Percentiles rank a stretch among this genome's conserved stretches.
These are phyloP conservation scores for Pristionchus mayeri DNA, from an alignment of 2,888 invertebrate species.

Conservation along the genomic window DNA sequence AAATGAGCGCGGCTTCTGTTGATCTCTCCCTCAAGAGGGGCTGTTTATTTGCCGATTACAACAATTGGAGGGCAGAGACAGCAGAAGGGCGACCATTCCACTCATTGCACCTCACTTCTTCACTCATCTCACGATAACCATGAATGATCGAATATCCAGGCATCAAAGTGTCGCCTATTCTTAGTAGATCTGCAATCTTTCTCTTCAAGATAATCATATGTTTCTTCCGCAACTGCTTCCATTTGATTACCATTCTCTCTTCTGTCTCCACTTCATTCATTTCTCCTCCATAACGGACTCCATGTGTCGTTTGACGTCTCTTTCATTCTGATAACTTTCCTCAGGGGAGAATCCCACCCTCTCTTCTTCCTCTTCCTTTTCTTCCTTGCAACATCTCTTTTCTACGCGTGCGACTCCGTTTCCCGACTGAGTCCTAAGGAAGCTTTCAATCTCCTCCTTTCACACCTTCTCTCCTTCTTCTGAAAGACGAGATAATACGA, in stretches of 20 bases:
- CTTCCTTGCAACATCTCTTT: constrained; percentile 52
- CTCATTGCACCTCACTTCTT: no score
- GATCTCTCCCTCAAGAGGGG: background rate
- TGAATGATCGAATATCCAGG: no score
- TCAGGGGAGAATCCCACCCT: constrained; percentile 37
- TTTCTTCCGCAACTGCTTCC: background rate
- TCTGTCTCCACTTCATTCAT: constrained; percentile 48
- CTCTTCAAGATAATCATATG: no score
- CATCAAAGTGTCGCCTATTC: no score
- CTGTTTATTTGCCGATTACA: constrained; percentile 24
- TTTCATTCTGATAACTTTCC: constrained; percentile 29
- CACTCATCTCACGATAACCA: no score
- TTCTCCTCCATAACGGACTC: constrained; percentile 39
- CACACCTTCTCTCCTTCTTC: background rate
- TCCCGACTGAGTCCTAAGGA: background rate
- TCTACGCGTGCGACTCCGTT: constrained; percentile 15
- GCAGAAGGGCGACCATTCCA: background rate
- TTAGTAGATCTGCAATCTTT: no score
- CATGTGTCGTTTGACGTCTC: background rate
- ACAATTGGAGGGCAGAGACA: background rate
- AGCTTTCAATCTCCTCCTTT: background rate
- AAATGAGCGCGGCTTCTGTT: background rate
- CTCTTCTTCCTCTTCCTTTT: constrained; percentile 53
- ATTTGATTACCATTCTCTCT: no score
- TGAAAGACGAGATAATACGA: background rate